These are phyloP conservation scores for Sarcoramphus papa DNA, from an alignment of 2,797 vertebrate species.

Conservation along the genomic window DNA sequence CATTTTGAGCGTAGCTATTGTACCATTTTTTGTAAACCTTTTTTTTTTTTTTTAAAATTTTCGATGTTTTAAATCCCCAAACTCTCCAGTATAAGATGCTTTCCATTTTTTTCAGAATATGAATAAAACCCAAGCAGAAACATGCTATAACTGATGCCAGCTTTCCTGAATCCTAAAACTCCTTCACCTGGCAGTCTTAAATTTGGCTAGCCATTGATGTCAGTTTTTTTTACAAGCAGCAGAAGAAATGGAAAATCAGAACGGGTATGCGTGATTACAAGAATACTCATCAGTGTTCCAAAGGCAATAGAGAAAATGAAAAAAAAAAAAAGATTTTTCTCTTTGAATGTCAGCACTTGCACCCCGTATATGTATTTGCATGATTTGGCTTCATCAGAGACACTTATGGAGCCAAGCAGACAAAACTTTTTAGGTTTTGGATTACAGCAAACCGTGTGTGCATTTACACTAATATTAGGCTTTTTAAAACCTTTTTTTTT, in stretches of 20 bases:
- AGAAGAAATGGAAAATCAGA: neutral
- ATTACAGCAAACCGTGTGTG: neutral
- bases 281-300: neutral
- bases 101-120: neutral
- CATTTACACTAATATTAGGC: neutral
- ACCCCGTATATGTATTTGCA: neutral
- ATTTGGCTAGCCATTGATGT: neutral
- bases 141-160: neutral
- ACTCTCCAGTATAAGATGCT: neutral
- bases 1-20: neutral
- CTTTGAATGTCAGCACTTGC: neutral
- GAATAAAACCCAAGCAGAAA: neutral
- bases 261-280: neutral
- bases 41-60: too few relatives aligned
- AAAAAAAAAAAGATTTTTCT: neutral
- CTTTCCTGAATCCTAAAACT: neutral
- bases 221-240: neutral
- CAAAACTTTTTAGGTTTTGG: neutral
- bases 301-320: neutral
- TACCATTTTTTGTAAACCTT: neutral
- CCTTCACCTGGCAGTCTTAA: neutral
- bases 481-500: neutral
- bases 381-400: neutral
- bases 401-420: neutral
- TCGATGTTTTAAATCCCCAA: neutral